Percentiles rank a stretch among this genome's conserved stretches.
These are phyloP conservation scores for Helogale parvula DNA, from an alignment of 2,113 vertebrate species.

Conservation along the genomic window DNA sequence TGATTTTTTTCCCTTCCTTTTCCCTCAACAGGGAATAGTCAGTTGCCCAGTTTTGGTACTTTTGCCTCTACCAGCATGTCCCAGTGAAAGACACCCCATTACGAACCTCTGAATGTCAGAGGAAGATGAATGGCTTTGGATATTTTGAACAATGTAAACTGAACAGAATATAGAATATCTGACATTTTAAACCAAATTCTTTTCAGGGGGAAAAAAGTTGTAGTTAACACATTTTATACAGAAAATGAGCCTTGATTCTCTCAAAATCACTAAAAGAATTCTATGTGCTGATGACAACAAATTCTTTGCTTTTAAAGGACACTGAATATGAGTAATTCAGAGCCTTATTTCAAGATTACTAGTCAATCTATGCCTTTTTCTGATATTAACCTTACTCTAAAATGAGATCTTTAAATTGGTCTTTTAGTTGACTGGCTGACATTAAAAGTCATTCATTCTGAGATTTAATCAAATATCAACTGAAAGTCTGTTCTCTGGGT, in stretches of 20 bases:
- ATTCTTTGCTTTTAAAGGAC: background rate
- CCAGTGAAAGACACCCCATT: background rate
- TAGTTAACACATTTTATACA: background rate
- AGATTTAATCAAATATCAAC: background rate
- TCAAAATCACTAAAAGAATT: conserved; percentile 15
- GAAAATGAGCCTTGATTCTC: background rate
- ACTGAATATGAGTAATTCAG: background rate
- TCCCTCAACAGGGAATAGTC: background rate
- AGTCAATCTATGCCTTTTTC: conserved; percentile 11
- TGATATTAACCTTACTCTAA: conserved; percentile 35
- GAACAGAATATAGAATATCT: background rate
- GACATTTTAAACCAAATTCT: conserved; percentile 12
- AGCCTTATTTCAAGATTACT: conserved; percentile 4
- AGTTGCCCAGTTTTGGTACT: background rate
- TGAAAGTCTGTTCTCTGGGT: background rate
- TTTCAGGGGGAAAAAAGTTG: background rate
- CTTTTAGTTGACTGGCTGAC: conserved; percentile 19
- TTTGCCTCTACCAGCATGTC: background rate
- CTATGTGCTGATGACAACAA: background rate
- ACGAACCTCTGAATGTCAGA: background rate
- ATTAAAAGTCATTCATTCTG: conserved; percentile 1
- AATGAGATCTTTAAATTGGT: background rate
- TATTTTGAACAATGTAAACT: conserved; percentile 16
- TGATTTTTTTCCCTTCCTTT: background rate
- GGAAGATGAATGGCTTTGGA: background rate